A percentile compares a stretch with the other conserved stretches of the same genome.
These are phyloP conservation scores for Hypotaenidia philippensis DNA, from an alignment of 2,797 vertebrate species.

Conservation along the genomic window DNA sequence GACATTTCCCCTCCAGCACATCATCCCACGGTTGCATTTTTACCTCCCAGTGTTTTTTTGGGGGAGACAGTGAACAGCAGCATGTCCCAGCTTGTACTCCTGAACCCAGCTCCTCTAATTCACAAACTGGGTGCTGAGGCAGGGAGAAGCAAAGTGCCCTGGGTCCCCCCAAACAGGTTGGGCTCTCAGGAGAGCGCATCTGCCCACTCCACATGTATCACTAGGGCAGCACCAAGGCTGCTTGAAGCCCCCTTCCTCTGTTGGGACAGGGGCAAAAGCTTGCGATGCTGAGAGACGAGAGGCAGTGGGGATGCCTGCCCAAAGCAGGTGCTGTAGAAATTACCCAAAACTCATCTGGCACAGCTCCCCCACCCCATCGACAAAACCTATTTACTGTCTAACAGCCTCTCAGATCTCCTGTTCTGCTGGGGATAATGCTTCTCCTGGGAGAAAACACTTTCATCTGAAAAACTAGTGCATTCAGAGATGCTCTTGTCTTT, in stretches of 20 bases:
- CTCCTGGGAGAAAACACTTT: constrained; percentile 70
- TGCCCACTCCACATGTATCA: background rate
- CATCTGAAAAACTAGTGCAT: constrained; percentile 64
- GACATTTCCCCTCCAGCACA: background rate
- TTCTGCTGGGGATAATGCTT: constrained; percentile 67
- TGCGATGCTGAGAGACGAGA: background rate
- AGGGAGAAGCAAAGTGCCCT: background rate
- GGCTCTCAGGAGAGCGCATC: background rate
- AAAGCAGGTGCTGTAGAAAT: background rate
- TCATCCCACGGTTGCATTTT: background rate
- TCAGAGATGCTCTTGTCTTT: constrained; percentile 47
- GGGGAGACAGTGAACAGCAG: background rate
- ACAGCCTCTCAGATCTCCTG: constrained; percentile 52
- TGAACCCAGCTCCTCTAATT: background rate
- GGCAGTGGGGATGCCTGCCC: background rate
- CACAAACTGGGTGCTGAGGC: background rate
- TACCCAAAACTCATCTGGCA: background rate
- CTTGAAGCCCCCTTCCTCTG: background rate
- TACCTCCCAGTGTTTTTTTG: background rate
- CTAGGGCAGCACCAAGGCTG: background rate
- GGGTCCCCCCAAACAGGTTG: no score
- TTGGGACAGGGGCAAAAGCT: background rate
- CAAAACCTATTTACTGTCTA: background rate
- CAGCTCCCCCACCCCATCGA: background rate
- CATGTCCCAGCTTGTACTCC: background rate